A percentile compares a stretch with the other conserved stretches of the same genome.
Conservation (phyloP, 2,113 vertebrate species). For the Hassar affinis region DNA sequence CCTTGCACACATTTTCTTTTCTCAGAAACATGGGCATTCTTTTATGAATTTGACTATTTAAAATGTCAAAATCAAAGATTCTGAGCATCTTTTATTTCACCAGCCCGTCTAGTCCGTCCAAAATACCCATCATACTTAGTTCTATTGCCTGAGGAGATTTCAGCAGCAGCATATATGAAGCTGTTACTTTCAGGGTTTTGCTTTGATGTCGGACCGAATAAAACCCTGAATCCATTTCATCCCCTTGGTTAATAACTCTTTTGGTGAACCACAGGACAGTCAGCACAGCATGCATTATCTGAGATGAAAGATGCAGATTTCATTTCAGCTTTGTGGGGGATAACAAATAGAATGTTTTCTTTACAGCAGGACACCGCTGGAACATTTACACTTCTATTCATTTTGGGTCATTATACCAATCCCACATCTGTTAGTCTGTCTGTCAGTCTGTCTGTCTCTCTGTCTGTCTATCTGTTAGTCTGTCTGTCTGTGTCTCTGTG, state of each 20-base stretch:
- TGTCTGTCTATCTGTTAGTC: too few species aligned
- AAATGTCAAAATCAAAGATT: not conserved
- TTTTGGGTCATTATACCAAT: not conserved
- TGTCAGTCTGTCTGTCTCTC: too few species aligned
- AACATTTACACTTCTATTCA: not conserved
- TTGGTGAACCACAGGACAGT: conserved; percentile 15
- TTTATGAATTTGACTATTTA: conserved; percentile 20
- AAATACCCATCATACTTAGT: not conserved
- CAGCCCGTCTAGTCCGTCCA: not conserved
- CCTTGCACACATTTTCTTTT: not conserved
- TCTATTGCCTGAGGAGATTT: conserved; percentile 10
- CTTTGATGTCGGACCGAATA: conserved; percentile 17
- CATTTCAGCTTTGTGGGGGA: conserved; percentile 21
- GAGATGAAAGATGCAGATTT: conserved; percentile 28
- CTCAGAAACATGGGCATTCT: conserved; percentile 1
- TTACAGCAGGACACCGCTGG: not conserved
- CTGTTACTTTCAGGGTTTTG: conserved; percentile 15
- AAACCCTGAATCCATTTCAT: conserved; percentile 26
- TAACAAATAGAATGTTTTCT: conserved; percentile 6
- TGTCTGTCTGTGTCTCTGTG: too few species aligned
- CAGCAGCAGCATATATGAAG: not conserved
- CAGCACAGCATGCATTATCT: conserved; percentile 6
- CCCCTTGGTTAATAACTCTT: conserved; percentile 21
- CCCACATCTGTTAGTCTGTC: too few species aligned
- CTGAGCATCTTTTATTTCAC: not conserved